Percentiles rank a stretch among this genome's conserved stretches.
Evolutionary conservation across 2,113 vertebrate genomes (phyloP).

Genomic region (Protobothrops mucrosquamatus): DNA sequence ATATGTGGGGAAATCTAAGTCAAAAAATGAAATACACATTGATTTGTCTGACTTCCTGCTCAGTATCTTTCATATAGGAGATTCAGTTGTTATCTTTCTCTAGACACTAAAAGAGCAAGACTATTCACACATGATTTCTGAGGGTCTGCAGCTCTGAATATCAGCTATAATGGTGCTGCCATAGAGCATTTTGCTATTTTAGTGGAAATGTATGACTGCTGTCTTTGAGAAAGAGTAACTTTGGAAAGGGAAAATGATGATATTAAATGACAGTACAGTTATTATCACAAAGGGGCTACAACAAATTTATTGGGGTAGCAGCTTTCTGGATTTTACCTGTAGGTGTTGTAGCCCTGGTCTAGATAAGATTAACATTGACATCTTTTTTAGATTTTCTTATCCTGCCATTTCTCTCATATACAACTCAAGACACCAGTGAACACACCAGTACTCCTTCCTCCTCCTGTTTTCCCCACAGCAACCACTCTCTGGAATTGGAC

Average conservation of each 20-base stretch:
- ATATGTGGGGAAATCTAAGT: not conserved
- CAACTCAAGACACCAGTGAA: not conserved
- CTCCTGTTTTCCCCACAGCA: not conserved
- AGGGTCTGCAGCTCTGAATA: not conserved
- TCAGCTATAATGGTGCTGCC: not conserved
- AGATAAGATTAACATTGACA: not conserved
- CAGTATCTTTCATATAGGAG: not conserved
- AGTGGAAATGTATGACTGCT: not conserved
- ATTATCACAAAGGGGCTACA: not conserved
- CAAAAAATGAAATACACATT: not conserved
- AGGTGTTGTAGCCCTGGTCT: not conserved
- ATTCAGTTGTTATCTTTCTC: not conserved
- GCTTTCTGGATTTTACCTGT: not conserved
- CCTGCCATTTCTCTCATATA: not conserved
- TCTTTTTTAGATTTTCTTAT: not conserved
- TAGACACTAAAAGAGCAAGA: not conserved
- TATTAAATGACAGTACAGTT: not conserved
- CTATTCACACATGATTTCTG: not conserved
- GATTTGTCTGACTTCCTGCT: not conserved
- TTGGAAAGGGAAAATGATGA: slow-evolving; percentile 10
- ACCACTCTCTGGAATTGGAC: not conserved
- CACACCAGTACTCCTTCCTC: not conserved
- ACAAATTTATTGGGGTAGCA: not conserved
- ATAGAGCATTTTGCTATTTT: not conserved
- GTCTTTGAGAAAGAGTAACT: not conserved